A percentile compares a stretch with the other conserved stretches of the same genome.
Evolutionary conservation across 2,797 vertebrate species (phyloP).

Genomic region (Psittacula echo): DNA sequence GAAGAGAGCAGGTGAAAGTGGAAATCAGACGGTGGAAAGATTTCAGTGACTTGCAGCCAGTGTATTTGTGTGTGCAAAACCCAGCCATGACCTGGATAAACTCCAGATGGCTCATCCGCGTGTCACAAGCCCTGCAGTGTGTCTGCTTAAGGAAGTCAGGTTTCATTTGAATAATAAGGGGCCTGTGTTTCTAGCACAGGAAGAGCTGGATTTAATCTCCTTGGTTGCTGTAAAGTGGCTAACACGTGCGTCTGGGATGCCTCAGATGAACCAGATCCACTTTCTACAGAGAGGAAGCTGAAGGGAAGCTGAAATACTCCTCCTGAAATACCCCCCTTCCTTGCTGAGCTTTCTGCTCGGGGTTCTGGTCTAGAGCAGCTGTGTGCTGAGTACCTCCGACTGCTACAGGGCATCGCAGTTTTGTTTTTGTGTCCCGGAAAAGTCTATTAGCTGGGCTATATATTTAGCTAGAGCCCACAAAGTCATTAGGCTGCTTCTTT

Average conservation of each 20-base stretch:
- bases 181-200: not conserved
- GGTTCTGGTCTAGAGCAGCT: not conserved
- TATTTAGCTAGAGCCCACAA: not conserved
- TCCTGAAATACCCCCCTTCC: not conserved
- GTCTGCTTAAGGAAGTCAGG: not conserved
- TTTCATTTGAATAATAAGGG: not conserved
- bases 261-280: not conserved
- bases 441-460: not conserved
- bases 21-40: not conserved
- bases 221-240: not conserved
- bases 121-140: not conserved
- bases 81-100: not conserved
- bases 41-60: not conserved
- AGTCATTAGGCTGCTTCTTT: not conserved
- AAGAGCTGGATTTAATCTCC: conserved; percentile 33
- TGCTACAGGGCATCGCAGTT: not conserved
- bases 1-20: not conserved
- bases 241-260: not conserved
- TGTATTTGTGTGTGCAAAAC: not conserved
- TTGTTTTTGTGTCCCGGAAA: not conserved
- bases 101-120: not conserved
- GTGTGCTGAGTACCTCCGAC: fast-evolving
- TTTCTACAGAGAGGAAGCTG: not conserved
- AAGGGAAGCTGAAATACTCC: not conserved
- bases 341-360: not conserved